These are phyloP conservation scores for Nowickia ferox DNA, from an alignment of 2,888 invertebrate genomes.

Conservation along the genomic window DNA sequence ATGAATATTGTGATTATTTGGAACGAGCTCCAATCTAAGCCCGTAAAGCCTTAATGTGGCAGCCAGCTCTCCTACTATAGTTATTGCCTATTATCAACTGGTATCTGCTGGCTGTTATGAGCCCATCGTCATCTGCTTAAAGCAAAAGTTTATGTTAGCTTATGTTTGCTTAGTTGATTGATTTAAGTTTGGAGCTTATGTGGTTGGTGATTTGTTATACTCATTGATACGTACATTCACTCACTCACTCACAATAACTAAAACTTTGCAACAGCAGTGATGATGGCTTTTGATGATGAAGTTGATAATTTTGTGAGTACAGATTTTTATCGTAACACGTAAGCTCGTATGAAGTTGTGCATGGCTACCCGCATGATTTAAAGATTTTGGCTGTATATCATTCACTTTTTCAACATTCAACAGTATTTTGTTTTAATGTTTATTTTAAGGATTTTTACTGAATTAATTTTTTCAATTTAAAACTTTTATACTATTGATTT, in stretches of 20 bases:
- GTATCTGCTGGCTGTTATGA: conserved; percentile 26
- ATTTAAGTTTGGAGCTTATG: conserved; percentile 70
- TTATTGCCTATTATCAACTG: conserved; percentile 39
- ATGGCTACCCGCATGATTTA: conserved; percentile 31
- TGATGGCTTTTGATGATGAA: conserved; percentile 17
- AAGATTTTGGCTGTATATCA: conserved; percentile 11
- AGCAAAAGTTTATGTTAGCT: conserved; percentile 65
- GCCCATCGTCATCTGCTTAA: conserved; percentile 58
- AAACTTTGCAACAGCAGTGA: conserved; percentile 27
- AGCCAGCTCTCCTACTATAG: neutral
- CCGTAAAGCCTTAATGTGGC: neutral
- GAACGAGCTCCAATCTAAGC: neutral
- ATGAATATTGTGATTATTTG: neutral
- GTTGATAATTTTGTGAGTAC: conserved; percentile 51
- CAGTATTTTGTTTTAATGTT: conserved; percentile 11
- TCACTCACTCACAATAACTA: neutral
- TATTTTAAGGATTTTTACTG: conserved; percentile 3
- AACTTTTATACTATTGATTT: neutral
- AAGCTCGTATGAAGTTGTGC: conserved; percentile 37
- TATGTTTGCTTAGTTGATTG: conserved; percentile 70
- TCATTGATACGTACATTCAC: conserved; percentile 14
- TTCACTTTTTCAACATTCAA: conserved; percentile 30
- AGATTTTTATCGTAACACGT: conserved; percentile 48
- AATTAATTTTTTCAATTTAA: neutral
- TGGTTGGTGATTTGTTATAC: conserved; percentile 64